Conservation (phyloP, 2,888 invertebrate genomes). For the Ypsolopha scabrella region DNA sequence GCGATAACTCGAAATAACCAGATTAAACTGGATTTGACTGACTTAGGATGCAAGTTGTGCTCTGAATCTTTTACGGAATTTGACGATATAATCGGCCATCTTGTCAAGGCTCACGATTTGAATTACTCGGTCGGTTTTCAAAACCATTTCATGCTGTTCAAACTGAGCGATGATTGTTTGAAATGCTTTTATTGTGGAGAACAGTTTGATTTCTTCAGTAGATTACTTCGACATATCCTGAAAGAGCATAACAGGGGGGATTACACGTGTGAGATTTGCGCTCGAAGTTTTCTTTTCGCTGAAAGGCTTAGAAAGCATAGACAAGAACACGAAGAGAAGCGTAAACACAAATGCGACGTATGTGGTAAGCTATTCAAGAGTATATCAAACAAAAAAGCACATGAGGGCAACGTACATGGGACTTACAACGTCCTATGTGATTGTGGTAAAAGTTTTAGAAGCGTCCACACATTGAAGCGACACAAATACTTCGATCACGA, state of each 20-base stretch:
- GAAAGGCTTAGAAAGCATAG: background rate
- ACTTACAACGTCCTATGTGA: background rate
- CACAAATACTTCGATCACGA: background rate
- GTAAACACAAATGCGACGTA: conserved; percentile 6
- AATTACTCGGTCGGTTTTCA: background rate
- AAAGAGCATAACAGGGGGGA: conserved; percentile 4
- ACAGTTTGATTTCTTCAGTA: conserved; percentile 7
- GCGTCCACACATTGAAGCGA: background rate
- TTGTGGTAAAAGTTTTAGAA: background rate
- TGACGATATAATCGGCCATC: background rate
- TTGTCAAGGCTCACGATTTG: background rate
- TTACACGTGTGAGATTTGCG: conserved; percentile 1
- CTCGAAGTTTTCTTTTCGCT: background rate
- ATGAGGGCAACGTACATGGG: background rate
- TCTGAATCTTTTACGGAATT: background rate
- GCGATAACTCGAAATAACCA: background rate
- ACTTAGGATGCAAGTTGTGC: conserved; percentile 3
- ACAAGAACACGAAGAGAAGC: background rate
- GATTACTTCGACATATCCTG: conserved; percentile 7
- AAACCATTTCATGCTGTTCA: conserved; percentile 8
- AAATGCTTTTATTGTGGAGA: conserved; percentile 9
- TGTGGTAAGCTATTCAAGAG: conserved; percentile 8
- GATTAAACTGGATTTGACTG: conserved; percentile 3
- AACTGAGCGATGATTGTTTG: conserved; percentile 7
- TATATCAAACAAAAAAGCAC: background rate